A percentile compares a stretch with the other conserved stretches of the same genome.
phyloP scores from a whole-genome alignment of 64 coral and sea anemone genomes.

The Actinia equina region DNA sequence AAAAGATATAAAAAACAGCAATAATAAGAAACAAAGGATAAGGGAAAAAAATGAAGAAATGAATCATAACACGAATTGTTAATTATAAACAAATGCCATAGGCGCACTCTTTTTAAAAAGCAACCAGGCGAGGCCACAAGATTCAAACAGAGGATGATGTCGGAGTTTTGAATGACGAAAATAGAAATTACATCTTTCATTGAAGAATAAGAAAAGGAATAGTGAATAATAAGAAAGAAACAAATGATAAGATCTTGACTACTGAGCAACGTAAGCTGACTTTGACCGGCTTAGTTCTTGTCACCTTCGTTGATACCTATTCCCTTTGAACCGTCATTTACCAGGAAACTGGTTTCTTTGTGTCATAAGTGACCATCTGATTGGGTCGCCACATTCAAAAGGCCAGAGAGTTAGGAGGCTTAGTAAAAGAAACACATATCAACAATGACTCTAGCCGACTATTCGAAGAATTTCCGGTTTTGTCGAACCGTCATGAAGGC shows the following conservation, averaged over 20 bases:
- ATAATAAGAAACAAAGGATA: too few relatives aligned
- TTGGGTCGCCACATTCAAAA: neutral
- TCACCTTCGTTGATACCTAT: neutral
- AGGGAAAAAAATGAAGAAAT: neutral
- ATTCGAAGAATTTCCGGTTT: neutral
- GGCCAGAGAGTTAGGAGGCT: neutral
- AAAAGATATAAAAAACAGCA: too few relatives aligned
- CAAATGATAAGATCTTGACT: too few relatives aligned
- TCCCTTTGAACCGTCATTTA: neutral
- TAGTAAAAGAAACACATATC: neutral
- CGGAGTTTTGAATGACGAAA: too few relatives aligned
- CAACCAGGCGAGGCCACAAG: too few relatives aligned
- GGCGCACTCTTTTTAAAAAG: too few relatives aligned
- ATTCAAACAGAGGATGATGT: too few relatives aligned
- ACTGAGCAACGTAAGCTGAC: neutral
- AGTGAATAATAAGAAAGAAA: neutral
- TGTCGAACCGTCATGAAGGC: neutral
- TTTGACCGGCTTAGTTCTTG: neutral
- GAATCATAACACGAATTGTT: neutral
- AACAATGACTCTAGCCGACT: neutral
- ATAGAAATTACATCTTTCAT: too few relatives aligned
- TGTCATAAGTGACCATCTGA: neutral
- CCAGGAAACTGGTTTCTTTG: neutral
- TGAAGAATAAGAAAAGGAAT: neutral
- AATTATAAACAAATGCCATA: too few relatives aligned